Conservation (phyloP, 2,888 invertebrate species). For the Bursaphelenchus okinawaensis region DNA sequence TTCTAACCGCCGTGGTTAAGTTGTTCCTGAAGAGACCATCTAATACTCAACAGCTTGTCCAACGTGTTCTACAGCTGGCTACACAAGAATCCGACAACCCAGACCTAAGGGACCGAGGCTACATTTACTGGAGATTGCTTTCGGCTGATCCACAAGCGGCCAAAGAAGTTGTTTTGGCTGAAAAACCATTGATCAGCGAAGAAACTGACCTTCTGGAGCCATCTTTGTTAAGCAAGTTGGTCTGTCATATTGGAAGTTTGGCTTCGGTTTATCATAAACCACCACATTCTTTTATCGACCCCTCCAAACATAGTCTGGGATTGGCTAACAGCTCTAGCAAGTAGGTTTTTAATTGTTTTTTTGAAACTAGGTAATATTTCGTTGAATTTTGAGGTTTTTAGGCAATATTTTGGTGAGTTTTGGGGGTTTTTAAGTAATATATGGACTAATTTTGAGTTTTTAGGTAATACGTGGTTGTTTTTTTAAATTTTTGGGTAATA, state of each 20-base stretch:
- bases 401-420: constrained; percentile 1
- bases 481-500: not conserved
- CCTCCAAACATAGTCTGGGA: constrained; percentile 59
- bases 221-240: constrained; percentile 89
- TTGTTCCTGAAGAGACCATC: constrained; percentile 94
- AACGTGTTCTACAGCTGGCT: constrained; percentile 69
- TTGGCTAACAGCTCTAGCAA: constrained; percentile 7
- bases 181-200: constrained; percentile 96
- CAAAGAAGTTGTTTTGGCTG: constrained; percentile 91
- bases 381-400: not conserved
- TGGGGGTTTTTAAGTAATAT: no score
- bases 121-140: constrained; percentile 96
- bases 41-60: constrained; percentile 95
- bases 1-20: constrained; percentile 95
- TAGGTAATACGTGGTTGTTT: not conserved
- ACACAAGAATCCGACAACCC: constrained; percentile 86
- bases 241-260: constrained; percentile 93
- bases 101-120: constrained; percentile 92
- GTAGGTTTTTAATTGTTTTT: not conserved
- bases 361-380: not conserved
- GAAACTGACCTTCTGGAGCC: constrained; percentile 97
- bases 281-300: constrained; percentile 95
- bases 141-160: constrained; percentile 99
- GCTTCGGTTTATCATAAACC: constrained; percentile 99
- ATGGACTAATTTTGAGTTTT: no score